Evolutionary conservation across 2,888 invertebrate genomes (phyloP).

Genomic region (Cerceris rybyensis): DNA sequence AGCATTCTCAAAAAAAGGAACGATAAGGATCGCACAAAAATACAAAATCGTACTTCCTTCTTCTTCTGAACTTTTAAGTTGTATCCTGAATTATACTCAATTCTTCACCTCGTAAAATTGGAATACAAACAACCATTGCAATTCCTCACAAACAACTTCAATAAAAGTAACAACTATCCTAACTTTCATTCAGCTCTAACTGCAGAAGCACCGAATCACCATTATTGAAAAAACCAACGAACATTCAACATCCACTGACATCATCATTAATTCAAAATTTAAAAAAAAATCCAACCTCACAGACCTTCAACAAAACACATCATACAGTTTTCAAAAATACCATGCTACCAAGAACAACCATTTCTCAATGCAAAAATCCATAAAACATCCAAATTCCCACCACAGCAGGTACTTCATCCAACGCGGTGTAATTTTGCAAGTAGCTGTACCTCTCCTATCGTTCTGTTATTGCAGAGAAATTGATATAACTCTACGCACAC

Average conservation of each 20-base stretch:
- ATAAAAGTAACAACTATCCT: background rate
- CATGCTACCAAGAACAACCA: background rate
- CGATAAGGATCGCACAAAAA: too few relatives aligned
- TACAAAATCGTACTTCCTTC: too few relatives aligned
- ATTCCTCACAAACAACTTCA: slow-evolving; percentile 10
- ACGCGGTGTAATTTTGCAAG: slow-evolving; percentile 49
- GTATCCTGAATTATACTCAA: too few relatives aligned
- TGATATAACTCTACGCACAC: slow-evolving; percentile 66
- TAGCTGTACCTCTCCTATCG: slow-evolving; percentile 64
- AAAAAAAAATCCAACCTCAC: too few relatives aligned
- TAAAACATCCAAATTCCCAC: background rate
- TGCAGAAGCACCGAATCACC: background rate
- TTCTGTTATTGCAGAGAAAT: slow-evolving; percentile 68
- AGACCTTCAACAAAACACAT: too few relatives aligned
- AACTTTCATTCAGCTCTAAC: slow-evolving; percentile 17
- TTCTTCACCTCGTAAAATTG: too few relatives aligned
- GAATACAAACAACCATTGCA: background rate
- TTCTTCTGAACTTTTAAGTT: too few relatives aligned
- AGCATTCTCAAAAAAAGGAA: too few relatives aligned
- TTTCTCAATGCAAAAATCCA: background rate
- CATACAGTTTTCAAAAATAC: too few relatives aligned
- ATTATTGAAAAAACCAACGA: slow-evolving; percentile 6
- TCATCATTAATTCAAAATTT: too few relatives aligned
- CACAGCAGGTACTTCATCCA: background rate
- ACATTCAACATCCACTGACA: slow-evolving; percentile 6